phyloP scores from a whole-genome alignment of 2,113 vertebrate species.

The Ceyx melanurus region DNA sequence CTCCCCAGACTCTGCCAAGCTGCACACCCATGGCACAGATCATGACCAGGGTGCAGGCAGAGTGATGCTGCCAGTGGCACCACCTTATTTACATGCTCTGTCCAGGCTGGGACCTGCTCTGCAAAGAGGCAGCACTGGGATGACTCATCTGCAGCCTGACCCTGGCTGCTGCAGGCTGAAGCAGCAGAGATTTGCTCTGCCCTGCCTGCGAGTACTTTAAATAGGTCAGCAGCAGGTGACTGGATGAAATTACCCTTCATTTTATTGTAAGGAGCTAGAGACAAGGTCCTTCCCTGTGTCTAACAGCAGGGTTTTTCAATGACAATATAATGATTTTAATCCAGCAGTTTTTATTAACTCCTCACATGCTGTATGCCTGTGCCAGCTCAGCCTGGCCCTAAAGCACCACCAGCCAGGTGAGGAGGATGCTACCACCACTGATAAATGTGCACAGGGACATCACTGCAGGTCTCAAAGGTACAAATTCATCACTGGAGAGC shows the following conservation, averaged over 20 bases:
- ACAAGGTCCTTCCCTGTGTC: background rate
- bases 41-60: background rate
- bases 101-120: no score
- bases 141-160: background rate
- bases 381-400: background rate
- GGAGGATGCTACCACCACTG: background rate
- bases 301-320: slow-evolving; percentile 40
- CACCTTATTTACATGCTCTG: background rate
- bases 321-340: slow-evolving; percentile 29
- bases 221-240: slow-evolving; percentile 62
- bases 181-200: background rate
- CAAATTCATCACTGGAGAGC: background rate
- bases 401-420: background rate
- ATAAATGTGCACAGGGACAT: background rate
- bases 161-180: background rate
- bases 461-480: fast-evolving
- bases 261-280: slow-evolving; percentile 42
- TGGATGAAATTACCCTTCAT: slow-evolving; percentile 52
- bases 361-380: fast-evolving
- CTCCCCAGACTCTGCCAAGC: background rate
- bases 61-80: background rate
- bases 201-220: background rate
- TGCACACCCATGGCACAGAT: background rate
- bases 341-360: slow-evolving; percentile 47
- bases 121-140: background rate